Evolutionary conservation across 2,888 invertebrate genomes (phyloP).

Genomic region (Dexiosoma caninum): DNA sequence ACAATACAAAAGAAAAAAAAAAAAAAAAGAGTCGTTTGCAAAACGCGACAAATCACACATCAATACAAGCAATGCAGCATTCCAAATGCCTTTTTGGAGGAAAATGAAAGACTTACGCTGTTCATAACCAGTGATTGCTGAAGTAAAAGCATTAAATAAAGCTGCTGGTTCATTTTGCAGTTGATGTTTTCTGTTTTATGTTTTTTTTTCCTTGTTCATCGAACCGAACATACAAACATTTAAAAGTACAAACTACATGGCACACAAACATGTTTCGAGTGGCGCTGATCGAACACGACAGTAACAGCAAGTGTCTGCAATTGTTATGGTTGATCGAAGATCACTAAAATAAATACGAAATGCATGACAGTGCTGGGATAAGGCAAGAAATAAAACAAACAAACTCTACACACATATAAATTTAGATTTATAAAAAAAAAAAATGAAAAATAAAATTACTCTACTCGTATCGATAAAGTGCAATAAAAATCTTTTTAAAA

Average conservation of each 20-base stretch:
- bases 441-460: conserved; percentile 2
- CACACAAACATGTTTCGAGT: conserved; percentile 52
- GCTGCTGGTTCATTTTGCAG: not conserved
- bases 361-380: conserved; percentile 46
- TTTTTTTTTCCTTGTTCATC: too few relatives aligned
- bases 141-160: not conserved
- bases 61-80: conserved; percentile 53
- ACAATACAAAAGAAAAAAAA: not conserved
- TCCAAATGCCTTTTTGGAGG: conserved; percentile 20
- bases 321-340: conserved; percentile 71
- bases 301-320: conserved; percentile 68
- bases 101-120: conserved; percentile 48
- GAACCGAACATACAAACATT: conserved; percentile 9
- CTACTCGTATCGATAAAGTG: conserved; percentile 49
- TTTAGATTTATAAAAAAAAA: conserved; percentile 18
- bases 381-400: not conserved
- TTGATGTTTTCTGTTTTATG: not conserved
- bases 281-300: conserved; percentile 65
- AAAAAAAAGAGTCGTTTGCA: conserved; percentile 44
- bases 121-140: not conserved
- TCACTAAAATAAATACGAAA: conserved; percentile 64
- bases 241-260: conserved; percentile 27
- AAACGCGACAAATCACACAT: conserved; percentile 63
- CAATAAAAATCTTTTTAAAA: conserved; percentile 58
- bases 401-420: conserved; percentile 9